phyloP scores from a whole-genome alignment of 2,113 vertebrate genomes.

The Hypomesus transpacificus region DNA sequence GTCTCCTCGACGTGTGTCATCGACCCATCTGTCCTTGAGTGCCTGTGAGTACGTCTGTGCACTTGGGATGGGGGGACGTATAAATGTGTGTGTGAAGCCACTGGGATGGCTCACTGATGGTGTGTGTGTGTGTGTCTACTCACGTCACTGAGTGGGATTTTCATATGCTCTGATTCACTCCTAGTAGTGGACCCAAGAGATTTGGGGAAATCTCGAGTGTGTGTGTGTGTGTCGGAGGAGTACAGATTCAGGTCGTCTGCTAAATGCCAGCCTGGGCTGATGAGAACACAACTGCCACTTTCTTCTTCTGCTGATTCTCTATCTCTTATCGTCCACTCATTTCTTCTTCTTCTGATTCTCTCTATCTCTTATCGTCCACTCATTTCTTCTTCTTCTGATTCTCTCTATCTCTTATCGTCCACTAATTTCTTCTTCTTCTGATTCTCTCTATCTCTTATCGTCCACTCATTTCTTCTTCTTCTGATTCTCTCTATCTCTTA shows the following conservation, averaged over 20 bases:
- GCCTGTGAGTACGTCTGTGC: background rate
- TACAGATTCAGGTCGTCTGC: constrained; percentile 37
- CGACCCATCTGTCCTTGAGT: background rate
- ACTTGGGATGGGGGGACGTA: background rate
- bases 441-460: no score
- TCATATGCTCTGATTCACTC: constrained; percentile 54
- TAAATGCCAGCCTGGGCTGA: background rate
- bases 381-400: background rate
- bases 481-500: no score
- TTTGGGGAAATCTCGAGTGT: constrained; percentile 52
- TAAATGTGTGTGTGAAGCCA: background rate
- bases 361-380: background rate
- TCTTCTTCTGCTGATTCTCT: background rate
- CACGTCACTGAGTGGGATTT: constrained; percentile 26
- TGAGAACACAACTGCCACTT: constrained; percentile 6
- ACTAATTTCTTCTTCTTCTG: no score
- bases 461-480: no score
- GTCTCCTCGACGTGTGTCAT: background rate
- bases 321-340: background rate
- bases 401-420: no score
- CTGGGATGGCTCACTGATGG: no score
- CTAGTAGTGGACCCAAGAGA: constrained; percentile 36
- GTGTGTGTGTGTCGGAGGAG: constrained; percentile 23
- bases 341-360: background rate
- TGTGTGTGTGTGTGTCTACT: background rate